phyloP scores from a whole-genome alignment of 2,113 vertebrate genomes.

The Dasyprocta punctata region DNA sequence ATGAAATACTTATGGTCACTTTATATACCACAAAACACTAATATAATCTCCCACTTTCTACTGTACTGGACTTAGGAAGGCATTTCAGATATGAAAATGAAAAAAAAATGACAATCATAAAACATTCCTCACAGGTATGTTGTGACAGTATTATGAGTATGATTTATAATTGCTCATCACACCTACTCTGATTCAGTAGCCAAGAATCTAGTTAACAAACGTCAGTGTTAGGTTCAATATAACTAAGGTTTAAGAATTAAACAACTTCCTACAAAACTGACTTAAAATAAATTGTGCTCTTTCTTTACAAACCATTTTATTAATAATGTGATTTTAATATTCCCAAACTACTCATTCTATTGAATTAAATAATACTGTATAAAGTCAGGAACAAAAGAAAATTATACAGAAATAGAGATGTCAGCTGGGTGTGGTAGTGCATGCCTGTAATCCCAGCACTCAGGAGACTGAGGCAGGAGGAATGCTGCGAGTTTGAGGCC shows the following conservation, averaged over 20 bases:
- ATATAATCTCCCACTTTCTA: background rate
- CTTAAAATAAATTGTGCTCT: constrained; percentile 2
- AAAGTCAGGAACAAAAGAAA: background rate
- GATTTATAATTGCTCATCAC: background rate
- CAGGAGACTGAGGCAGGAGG: background rate
- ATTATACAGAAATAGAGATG: background rate
- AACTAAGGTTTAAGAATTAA: background rate
- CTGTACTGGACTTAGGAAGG: background rate
- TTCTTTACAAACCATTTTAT: constrained; percentile 5
- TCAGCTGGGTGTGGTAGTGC: background rate
- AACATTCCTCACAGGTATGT: background rate
- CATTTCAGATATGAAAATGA: background rate
- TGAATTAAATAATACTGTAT: background rate
- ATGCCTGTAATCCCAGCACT: background rate
- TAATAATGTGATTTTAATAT: constrained; percentile 22
- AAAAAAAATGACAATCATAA: background rate
- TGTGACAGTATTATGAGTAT: background rate
- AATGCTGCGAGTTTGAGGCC: background rate
- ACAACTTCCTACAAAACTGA: constrained; percentile 9
- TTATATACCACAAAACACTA: background rate
- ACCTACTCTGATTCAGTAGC: background rate
- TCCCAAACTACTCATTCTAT: background rate
- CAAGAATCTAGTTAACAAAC: background rate
- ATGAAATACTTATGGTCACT: background rate
- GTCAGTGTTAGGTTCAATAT: background rate